phyloP scores from a whole-genome alignment of 2,113 vertebrate species.

The Lanius collurio region DNA sequence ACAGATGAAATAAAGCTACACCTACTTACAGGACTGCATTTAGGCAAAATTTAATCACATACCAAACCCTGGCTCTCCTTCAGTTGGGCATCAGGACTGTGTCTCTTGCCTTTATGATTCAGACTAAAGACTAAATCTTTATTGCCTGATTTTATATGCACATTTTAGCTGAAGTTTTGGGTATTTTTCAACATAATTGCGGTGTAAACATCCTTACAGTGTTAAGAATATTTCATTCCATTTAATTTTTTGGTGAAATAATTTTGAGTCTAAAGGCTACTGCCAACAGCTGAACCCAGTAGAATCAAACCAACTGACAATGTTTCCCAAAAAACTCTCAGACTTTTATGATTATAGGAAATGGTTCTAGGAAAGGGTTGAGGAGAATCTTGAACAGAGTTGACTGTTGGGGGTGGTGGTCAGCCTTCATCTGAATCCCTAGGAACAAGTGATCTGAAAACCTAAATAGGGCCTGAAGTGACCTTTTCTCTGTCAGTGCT shows the following conservation, averaged over 20 bases:
- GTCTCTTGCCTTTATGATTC: neutral
- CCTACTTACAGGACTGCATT: neutral
- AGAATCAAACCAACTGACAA: neutral
- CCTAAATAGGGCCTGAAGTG: neutral
- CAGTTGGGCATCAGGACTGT: neutral
- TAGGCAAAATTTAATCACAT: neutral
- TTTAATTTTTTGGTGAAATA: neutral
- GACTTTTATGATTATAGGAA: neutral
- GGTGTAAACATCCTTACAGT: neutral
- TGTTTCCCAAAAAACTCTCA: neutral
- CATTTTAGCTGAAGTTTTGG: neutral
- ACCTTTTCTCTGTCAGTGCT: neutral
- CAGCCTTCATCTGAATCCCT: neutral
- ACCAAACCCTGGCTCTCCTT: neutral
- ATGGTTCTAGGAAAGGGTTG: neutral
- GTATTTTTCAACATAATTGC: neutral
- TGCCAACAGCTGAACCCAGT: neutral
- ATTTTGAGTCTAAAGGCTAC: neutral
- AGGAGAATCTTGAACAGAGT: neutral
- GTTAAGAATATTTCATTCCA: neutral
- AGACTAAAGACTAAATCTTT: neutral
- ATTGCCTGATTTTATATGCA: neutral
- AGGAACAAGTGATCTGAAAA: neutral
- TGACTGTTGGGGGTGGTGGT: neutral
- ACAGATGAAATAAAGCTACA: neutral